phyloP scores from a whole-genome alignment of 2,113 vertebrate species.

The Tamias sibiricus region DNA sequence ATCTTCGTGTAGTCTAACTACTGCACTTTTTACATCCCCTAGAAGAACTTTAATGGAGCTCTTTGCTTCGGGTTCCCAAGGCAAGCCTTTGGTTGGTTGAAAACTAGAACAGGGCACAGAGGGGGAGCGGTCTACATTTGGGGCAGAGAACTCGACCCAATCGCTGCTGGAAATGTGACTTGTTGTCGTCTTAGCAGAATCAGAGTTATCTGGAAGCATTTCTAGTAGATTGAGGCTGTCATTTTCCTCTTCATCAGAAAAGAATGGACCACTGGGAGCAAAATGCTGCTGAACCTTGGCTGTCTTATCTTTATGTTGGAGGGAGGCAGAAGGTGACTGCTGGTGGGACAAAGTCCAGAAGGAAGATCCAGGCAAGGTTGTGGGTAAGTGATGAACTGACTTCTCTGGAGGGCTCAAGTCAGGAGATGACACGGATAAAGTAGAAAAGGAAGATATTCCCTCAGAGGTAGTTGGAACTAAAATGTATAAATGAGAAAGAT shows the following conservation, averaged over 20 bases:
- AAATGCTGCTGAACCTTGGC: neutral
- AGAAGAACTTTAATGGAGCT: slow-evolving; percentile 28
- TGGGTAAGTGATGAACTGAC: neutral
- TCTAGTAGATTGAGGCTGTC: slow-evolving; percentile 9
- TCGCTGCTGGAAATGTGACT: neutral
- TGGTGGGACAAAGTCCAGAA: slow-evolving; percentile 53
- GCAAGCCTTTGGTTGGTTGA: neutral
- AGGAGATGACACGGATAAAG: slow-evolving; percentile 59
- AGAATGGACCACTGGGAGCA: neutral
- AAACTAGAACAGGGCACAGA: neutral
- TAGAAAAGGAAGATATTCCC: slow-evolving; percentile 69
- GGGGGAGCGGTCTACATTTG: neutral
- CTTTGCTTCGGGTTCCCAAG: neutral
- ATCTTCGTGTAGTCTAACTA: slow-evolving; percentile 68
- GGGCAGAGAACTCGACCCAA: slow-evolving; percentile 8
- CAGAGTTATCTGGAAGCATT: slow-evolving; percentile 55
- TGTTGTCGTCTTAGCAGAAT: slow-evolving; percentile 17
- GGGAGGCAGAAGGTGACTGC: slow-evolving; percentile 18
- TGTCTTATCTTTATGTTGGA: slow-evolving; percentile 53
- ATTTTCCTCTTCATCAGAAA: slow-evolving; percentile 56
- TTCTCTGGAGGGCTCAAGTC: slow-evolving; percentile 55
- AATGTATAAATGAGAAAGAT: slow-evolving; percentile 70
- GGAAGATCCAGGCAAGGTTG: neutral
- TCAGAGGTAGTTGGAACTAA: slow-evolving; percentile 74
- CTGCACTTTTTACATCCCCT: slow-evolving; percentile 66